Base-by-base conservation (phyloP, 2,113 vertebrate genomes). In the Megaceryle maxima region DNA sequence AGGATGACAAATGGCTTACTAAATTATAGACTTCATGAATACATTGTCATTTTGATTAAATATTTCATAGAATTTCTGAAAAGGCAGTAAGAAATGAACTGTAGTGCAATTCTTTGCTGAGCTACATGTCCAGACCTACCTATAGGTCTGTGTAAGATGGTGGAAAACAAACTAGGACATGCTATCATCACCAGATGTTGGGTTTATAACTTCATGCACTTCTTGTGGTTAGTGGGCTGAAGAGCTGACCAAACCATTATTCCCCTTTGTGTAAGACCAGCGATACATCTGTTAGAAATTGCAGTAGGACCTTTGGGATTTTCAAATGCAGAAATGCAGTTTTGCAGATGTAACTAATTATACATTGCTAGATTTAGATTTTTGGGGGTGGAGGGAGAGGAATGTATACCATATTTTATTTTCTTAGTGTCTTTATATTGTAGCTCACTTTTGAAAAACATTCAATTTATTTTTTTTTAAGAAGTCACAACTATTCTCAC, bases 251-350 rank as follows among this genome's bases (percentile, higher is more conserved):
- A 2, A 91, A 72, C 33, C 20, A 16, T 90, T 95, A 93, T 86
- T 81, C 22, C 57, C 35, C 29, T 92, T 92, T 88, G 43, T 75
- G 44, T 86, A 79, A 96, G 68, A 87, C 37, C 43, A 83, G 63
- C 8, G 39, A 93, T 83, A 87, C 84, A 91, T 94, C 88, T 96
- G 94, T 90, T 92, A 88, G 64, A 74, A 94, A 93, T 91, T 92
- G 50, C 43, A 68, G 10, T 17, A 50, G 33, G 59, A 86, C 63
- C 33, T 63, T 74, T 41, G 86, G 46, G 83, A 59, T 72, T 88
- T 95, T 92, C 44, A 88, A 87, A 76, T 60, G 46, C 70, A 74
- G 55, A 48, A 67, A 68, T 57, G 66, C 26, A 72, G 33, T 81
- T 95, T 79, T 88, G 55, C 94, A 96, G 77, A 81, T 92, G 74